Base-by-base conservation (phyloP, 2,888 invertebrate genomes). In the Anthophora plumipes region DNA sequence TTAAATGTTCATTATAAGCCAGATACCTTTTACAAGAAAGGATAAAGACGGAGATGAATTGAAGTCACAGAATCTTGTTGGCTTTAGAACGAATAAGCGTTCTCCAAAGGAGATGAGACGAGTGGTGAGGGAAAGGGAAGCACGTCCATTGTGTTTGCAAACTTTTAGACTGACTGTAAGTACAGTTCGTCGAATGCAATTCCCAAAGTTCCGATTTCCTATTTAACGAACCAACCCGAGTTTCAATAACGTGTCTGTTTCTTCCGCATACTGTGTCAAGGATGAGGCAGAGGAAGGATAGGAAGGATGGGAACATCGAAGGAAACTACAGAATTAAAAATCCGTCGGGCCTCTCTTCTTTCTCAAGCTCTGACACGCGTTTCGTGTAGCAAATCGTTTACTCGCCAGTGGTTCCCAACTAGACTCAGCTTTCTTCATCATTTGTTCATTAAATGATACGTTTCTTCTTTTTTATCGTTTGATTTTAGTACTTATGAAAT, bases 201-300 rank as follows among this genome's bases (percentile, higher is more conserved):
- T 70, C 54, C 60, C 70, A 14, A 66, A 70, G 60, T 79, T 77
- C 66, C 60, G 70, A 79, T 60, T 79, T 77, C 37, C 77, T 66
- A 48, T 70, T 79, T 79, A 79, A 79, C 60, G 48, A 55, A 67
- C 70, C 54, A 12, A 12, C 48, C 54, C 46, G 52, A 55, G 64
- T 50, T 48, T 25, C 57, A 60, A 75, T 78, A 76, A 78, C 46
- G 63, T 59, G 76, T 54, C 57, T 68, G 43, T 78, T 76, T 76
- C 78, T 76, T 78, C 63, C 43, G 22, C 63, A 69, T 69, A 76
- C 68, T 77, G 12, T 76, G 67, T 63, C 78, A 76, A 25, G 59
- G 46, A 31, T 39, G 22, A n/a, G 20, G 1, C 5, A 17, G n/a
- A 31, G 0, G 50, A 31, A n/a, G 14, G 17, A 0, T 5, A 2